Evolutionary conservation across 2,113 vertebrate genomes (phyloP), one percentile per base, ranked within the genome.

Genomic region (Columba livia): DNA sequence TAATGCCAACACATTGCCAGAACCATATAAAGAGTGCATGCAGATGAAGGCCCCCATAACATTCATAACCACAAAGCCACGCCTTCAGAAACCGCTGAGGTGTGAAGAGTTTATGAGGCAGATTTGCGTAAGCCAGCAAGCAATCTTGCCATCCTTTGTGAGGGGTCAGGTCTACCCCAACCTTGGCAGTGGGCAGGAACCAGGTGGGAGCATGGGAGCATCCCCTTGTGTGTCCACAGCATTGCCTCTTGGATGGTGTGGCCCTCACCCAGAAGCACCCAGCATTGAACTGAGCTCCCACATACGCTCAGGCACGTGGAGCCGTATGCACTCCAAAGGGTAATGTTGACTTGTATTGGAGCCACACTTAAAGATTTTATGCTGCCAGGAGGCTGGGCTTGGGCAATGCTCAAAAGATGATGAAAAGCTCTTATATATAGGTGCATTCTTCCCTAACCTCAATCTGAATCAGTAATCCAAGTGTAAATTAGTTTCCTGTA

Each of bases 151-250:
- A 1, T 56, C 19, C n/a, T 71, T 12, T 21, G 32, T 44, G 44
- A 61, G 31, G 12, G 7, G 11, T 24, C 20, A 23, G 32, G 29
- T 15, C 38, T 25, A 44, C 9, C 28, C 57, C 2, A 6, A 50
- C 26, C 50, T 44, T 6, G 5, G 62, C 58, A 54, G 32, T 2
- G 5, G 47, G 42, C 7, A 53, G 32, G 20, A 94, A 19, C 61
- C 66, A 67, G 42, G 14, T 72, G 66, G 66, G 38, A 53, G 10
- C 0, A 0, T 18, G 32, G 44, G 4, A 50, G 13, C 29, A 81
- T 34, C 61, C 34, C 6, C 0, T 14, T 0, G 0, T 1, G 12
- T 13, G n/a, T 28, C 36, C 44, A 10, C 40, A 50, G 51, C 3
- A 26, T 29, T 77, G 51, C 25, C 15, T 2, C 16, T 6, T 17